Evolutionary conservation across 2,888 invertebrate genomes (phyloP).

Genomic region (Gasteruption jaculator): DNA sequence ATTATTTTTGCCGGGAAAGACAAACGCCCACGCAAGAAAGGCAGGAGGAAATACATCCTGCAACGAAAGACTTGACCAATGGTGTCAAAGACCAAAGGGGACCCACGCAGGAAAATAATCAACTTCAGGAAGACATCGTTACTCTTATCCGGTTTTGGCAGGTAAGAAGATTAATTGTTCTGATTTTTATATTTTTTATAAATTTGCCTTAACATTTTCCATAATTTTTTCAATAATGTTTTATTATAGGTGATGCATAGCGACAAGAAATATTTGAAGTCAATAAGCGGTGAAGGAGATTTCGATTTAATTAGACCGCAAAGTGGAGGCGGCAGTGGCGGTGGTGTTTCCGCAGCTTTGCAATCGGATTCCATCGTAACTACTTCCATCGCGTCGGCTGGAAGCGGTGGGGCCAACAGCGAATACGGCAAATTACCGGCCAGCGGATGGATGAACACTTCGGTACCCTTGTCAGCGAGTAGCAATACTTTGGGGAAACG

Average conservation of each 20-base stretch:
- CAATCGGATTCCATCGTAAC: too few relatives aligned
- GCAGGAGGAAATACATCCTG: too few relatives aligned
- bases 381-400: conserved; percentile 35
- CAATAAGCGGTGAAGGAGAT: conserved; percentile 73
- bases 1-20: conserved; percentile 92
- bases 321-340: conserved; percentile 29
- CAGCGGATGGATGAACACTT: conserved; percentile 93
- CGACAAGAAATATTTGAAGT: conserved; percentile 86
- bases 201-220: neutral
- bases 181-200: too few relatives aligned
- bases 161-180: conserved; percentile 35
- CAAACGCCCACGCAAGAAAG: conserved; percentile 80
- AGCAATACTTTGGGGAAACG: conserved; percentile 68
- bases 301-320: conserved; percentile 49
- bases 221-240: neutral
- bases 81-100: too few relatives aligned
- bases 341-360: conserved; percentile 29
- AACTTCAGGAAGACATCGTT: conserved; percentile 83
- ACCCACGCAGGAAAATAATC: conserved; percentile 71
- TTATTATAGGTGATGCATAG: conserved; percentile 68
- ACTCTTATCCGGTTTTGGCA: conserved; percentile 94
- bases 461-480: conserved; percentile 70
- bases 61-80: too few relatives aligned
- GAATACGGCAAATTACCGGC: conserved; percentile 51
- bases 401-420: conserved; percentile 44